Conservation (phyloP, 2,797 vertebrate genomes). For the Poeciliopsis presidionis region DNA sequence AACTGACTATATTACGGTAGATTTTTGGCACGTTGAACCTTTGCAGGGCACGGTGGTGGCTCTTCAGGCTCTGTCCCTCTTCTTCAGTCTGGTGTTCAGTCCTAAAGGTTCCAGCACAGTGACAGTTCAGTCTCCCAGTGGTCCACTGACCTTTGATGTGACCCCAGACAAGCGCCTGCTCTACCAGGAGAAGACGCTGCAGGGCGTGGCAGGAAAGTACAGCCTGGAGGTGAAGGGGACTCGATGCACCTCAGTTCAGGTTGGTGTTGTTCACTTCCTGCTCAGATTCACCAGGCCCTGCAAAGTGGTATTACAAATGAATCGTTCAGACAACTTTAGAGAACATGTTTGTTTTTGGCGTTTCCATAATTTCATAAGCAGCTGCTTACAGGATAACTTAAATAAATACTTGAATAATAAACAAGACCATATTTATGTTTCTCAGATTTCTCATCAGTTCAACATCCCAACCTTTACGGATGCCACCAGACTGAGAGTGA, state of each 20-base stretch:
- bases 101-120: slow-evolving; percentile 77
- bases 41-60: slow-evolving; percentile 82
- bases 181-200: slow-evolving; percentile 80
- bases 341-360: too few species aligned
- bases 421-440: neutral
- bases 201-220: slow-evolving; percentile 67
- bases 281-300: neutral
- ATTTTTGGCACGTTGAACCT: too few species aligned
- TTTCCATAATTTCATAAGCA: neutral
- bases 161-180: slow-evolving; percentile 83
- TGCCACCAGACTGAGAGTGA: slow-evolving; percentile 36
- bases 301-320: neutral
- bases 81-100: slow-evolving; percentile 79
- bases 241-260: slow-evolving; percentile 81
- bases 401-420: neutral
- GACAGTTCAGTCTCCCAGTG: slow-evolving; percentile 67
- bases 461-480: slow-evolving; percentile 71
- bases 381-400: neutral
- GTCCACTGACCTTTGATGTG: slow-evolving; percentile 72
- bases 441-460: slow-evolving; percentile 67
- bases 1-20: too few species aligned
- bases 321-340: slow-evolving; percentile 32
- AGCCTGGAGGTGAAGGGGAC: slow-evolving; percentile 76
- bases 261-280: slow-evolving; percentile 30
- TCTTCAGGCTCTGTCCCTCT: slow-evolving; percentile 88